Conservation (phyloP, 1,140 invertebrate species). For the Eurytemora carolleeae region DNA sequence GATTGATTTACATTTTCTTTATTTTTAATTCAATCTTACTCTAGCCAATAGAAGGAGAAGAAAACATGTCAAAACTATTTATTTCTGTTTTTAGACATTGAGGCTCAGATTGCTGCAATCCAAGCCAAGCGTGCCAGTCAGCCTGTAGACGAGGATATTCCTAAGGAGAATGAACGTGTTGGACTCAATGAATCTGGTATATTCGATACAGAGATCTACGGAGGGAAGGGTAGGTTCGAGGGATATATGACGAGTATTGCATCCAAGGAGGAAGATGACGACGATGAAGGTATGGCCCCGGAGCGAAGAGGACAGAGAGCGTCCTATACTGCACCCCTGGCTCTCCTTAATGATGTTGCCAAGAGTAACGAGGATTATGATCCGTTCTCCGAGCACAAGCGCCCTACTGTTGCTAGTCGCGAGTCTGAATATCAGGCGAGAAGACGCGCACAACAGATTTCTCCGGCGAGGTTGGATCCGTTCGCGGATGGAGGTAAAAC, state of each 20-base stretch:
- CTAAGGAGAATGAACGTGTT: slow-evolving; percentile 45
- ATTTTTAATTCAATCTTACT: too few species aligned
- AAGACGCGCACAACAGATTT: slow-evolving; percentile 70
- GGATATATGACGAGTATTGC: slow-evolving; percentile 27
- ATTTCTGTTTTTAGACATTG: slow-evolving; percentile 48
- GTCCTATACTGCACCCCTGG: slow-evolving; percentile 65
- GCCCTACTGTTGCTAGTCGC: slow-evolving; percentile 73
- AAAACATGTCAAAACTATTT: too few species aligned
- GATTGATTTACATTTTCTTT: too few species aligned
- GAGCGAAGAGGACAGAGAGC: slow-evolving; percentile 35
- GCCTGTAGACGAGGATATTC: slow-evolving; percentile 33
- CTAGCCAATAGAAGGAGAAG: too few species aligned
- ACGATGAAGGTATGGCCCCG: slow-evolving; percentile 34
- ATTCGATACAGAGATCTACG: slow-evolving; percentile 83
- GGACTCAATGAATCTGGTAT: slow-evolving; percentile 65
- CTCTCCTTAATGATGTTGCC: slow-evolving; percentile 65
- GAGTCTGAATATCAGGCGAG: slow-evolving; percentile 90
- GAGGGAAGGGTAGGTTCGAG: slow-evolving; percentile 58
- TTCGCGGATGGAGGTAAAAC: slow-evolving; percentile 98
- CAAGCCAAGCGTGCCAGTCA: slow-evolving; percentile 54
- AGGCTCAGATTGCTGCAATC: slow-evolving; percentile 72
- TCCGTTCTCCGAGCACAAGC: slow-evolving; percentile 77
- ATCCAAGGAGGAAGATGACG: slow-evolving; percentile 41
- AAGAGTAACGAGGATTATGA: slow-evolving; percentile 81
- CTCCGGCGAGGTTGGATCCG: slow-evolving; percentile 83